Evolutionary conservation across 1,140 invertebrate species (phyloP).

Genomic region (Pissodes strobi): DNA sequence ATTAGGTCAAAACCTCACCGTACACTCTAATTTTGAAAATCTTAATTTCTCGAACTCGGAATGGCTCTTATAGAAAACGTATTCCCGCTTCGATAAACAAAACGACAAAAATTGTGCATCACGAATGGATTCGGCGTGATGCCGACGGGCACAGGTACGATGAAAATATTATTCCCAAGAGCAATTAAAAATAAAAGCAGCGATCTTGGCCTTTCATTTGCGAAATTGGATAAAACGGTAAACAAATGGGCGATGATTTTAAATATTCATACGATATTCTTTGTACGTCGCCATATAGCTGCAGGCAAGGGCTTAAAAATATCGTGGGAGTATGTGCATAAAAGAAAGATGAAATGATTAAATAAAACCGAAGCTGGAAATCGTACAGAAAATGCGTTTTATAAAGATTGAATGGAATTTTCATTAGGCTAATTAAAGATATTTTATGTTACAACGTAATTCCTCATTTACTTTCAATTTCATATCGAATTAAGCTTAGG

Average conservation of each 20-base stretch:
- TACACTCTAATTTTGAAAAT: neutral
- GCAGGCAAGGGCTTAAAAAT: constrained; percentile 15
- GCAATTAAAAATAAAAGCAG: constrained; percentile 41
- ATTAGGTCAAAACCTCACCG: too few relatives aligned
- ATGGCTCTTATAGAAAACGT: too few relatives aligned
- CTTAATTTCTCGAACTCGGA: too few relatives aligned
- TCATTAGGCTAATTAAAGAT: too few relatives aligned
- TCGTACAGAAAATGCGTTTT: constrained; percentile 18
- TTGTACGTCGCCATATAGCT: constrained; percentile 27
- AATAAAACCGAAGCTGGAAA: constrained; percentile 1
- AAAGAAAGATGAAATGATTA: constrained; percentile 21
- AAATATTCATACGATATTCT: constrained; percentile 39
- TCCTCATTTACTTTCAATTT: too few relatives aligned
- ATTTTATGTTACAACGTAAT: too few relatives aligned
- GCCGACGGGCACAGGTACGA: constrained; percentile 13
- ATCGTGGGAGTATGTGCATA: constrained; percentile 5
- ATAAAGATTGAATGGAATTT: constrained; percentile 12
- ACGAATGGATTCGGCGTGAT: neutral
- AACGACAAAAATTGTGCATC: neutral
- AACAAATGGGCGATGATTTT: constrained; percentile 38
- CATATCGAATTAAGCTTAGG: too few relatives aligned
- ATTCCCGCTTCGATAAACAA: too few relatives aligned
- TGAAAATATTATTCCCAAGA: constrained; percentile 31
- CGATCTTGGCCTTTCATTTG: constrained; percentile 40
- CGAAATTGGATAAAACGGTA: constrained; percentile 40